Conservation (phyloP, 2,113 vertebrate genomes). For the Spea bombifrons region DNA sequence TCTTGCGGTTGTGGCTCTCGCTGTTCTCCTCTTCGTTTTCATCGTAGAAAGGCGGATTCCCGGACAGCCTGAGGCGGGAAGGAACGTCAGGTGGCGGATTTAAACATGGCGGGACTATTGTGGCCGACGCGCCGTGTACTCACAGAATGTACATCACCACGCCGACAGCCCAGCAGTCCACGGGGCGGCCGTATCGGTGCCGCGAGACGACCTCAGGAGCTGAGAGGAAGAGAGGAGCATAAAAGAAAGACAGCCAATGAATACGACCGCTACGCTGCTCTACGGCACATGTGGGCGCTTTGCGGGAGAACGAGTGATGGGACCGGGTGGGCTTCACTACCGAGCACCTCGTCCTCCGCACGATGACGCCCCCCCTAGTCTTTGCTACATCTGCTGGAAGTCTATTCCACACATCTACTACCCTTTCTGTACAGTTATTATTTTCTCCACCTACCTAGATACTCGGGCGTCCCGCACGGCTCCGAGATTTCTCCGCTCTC, state of each 20-base stretch:
- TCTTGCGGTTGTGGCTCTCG: slow-evolving; percentile 76
- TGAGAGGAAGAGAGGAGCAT: slow-evolving; percentile 48
- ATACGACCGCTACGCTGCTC: no score
- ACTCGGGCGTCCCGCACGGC: slow-evolving; percentile 81
- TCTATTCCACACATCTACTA: no score
- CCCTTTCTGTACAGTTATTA: no score
- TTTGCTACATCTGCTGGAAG: no score
- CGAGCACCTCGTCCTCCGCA: no score
- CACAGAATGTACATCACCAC: slow-evolving; percentile 82
- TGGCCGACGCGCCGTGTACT: slow-evolving; percentile 52
- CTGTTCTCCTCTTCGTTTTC: slow-evolving; percentile 79
- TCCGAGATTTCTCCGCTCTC: slow-evolving; percentile 79
- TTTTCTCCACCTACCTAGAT: slow-evolving; percentile 63
- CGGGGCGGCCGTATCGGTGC: slow-evolving; percentile 77
- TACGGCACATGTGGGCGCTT: no score
- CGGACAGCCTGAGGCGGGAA: slow-evolving; percentile 63
- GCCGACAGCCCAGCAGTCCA: slow-evolving; percentile 83
- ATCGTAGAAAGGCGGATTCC: slow-evolving; percentile 81
- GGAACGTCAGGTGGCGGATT: neutral
- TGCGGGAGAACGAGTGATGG: no score
- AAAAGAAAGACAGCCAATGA: no score
- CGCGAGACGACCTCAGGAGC: slow-evolving; percentile 80
- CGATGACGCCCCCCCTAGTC: no score
- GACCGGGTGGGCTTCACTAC: no score
- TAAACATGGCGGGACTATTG: no score